phyloP scores from a whole-genome alignment of 2,113 vertebrate species.

The Girardinichthys multiradiatus region DNA sequence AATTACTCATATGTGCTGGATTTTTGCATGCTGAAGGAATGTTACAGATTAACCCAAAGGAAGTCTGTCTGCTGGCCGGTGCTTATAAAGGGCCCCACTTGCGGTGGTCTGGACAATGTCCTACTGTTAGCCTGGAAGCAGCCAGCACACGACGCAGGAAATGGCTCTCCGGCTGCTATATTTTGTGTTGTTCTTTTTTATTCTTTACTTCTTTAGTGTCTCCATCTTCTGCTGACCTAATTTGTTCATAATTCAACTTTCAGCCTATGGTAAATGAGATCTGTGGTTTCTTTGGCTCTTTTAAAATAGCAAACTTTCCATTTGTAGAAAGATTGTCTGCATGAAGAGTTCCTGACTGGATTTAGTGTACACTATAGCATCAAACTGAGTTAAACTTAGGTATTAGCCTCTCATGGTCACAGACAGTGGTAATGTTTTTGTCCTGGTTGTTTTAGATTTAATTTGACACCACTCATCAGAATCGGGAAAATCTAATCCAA shows the following conservation, averaged over 20 bases:
- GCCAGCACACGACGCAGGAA: constrained; percentile 55
- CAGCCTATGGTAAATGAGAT: constrained; percentile 28
- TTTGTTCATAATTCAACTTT: constrained; percentile 28
- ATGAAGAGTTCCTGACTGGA: background rate
- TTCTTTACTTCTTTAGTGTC: constrained; percentile 29
- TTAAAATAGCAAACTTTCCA: background rate
- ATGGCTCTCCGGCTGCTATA: constrained; percentile 22
- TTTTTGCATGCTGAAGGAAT: constrained; percentile 54
- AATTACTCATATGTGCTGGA: constrained; percentile 31
- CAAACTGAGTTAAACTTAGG: background rate
- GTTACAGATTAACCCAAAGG: constrained; percentile 67
- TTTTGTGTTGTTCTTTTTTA: constrained; percentile 22
- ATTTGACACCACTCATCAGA: too few relatives aligned
- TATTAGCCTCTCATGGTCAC: background rate
- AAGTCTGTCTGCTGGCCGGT: constrained; percentile 59
- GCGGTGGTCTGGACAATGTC: constrained; percentile 70
- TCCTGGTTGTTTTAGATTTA: too few relatives aligned
- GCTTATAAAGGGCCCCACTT: constrained; percentile 49
- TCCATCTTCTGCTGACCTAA: constrained; percentile 28
- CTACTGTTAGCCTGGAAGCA: constrained; percentile 53
- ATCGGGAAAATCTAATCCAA: too few relatives aligned
- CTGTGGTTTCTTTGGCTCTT: constrained; percentile 5
- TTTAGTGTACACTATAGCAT: background rate
- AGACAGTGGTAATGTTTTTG: too few relatives aligned
- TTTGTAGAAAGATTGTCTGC: background rate